A percentile compares a stretch with the other conserved stretches of the same genome.
phyloP scores from a whole-genome alignment of 2,888 invertebrate genomes.

The Nemotelus nigrinus region DNA sequence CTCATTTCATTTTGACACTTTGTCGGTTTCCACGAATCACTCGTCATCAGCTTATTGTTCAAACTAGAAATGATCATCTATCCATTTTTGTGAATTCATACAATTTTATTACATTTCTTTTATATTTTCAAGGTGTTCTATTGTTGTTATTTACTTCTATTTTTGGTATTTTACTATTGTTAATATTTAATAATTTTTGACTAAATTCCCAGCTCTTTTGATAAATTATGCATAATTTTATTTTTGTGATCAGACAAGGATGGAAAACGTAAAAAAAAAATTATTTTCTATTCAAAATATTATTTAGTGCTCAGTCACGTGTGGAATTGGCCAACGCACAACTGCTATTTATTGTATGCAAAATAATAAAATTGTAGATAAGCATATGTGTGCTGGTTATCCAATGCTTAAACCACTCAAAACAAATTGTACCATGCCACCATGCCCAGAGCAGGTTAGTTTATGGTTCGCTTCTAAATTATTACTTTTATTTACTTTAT shows the following conservation, averaged over 20 bases:
- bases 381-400: constrained; percentile 52
- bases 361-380: constrained; percentile 54
- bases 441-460: constrained; percentile 51
- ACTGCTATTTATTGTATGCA: constrained; percentile 54
- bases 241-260: neutral
- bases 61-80: too few relatives aligned
- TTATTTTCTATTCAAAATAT: constrained; percentile 29
- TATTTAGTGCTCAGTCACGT: constrained; percentile 73
- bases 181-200: neutral
- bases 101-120: neutral
- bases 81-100: too few relatives aligned
- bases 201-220: too few relatives aligned
- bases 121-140: constrained; percentile 35
- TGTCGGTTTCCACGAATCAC: too few relatives aligned
- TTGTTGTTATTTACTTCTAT: constrained; percentile 16
- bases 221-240: too few relatives aligned
- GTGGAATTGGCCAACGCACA: constrained; percentile 69
- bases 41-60: too few relatives aligned
- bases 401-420: constrained; percentile 52
- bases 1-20: too few relatives aligned
- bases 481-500: constrained; percentile 26
- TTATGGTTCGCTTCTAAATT: constrained; percentile 39
- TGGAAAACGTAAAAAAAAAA: constrained; percentile 5
- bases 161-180: constrained; percentile 12
- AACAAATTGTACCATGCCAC: constrained; percentile 53